A percentile compares a stretch with the other conserved stretches of the same genome.
phyloP scores from a whole-genome alignment of 1,140 invertebrate species.

The Halyomorpha halys region DNA sequence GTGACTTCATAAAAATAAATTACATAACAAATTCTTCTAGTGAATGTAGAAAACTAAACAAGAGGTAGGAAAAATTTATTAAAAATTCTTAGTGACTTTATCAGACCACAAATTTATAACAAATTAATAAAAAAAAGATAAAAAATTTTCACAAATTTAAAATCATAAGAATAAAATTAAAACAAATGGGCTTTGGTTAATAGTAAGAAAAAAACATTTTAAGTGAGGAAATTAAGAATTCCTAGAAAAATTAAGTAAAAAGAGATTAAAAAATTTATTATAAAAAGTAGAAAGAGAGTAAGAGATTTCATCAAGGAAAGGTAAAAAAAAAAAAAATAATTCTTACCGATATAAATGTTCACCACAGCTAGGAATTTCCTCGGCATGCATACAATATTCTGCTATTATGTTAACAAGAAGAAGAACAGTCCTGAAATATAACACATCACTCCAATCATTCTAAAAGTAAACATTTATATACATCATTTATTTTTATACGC shows the following conservation, averaged over 20 bases:
- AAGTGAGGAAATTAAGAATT: not conserved
- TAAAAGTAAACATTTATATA: not conserved
- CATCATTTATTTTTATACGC: not conserved
- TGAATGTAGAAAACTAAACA: too few relatives aligned
- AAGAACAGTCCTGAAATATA: slow-evolving; percentile 44
- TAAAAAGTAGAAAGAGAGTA: too few relatives aligned
- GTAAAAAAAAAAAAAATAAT: not conserved
- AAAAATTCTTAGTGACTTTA: too few relatives aligned
- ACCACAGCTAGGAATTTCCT: slow-evolving; percentile 41
- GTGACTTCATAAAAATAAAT: too few relatives aligned
- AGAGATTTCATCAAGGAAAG: too few relatives aligned
- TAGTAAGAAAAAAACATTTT: not conserved
- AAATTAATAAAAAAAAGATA: too few relatives aligned
- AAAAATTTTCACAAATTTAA: too few relatives aligned
- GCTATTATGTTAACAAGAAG: slow-evolving; percentile 49
- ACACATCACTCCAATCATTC: not conserved
- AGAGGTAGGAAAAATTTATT: too few relatives aligned
- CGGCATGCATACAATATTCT: slow-evolving; percentile 50
- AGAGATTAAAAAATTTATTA: not conserved
- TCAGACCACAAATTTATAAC: too few relatives aligned
- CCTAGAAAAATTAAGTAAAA: not conserved
- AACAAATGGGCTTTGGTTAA: too few relatives aligned
- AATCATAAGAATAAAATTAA: too few relatives aligned
- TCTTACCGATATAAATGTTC: slow-evolving; percentile 23
- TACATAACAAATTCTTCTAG: too few relatives aligned